Conservation (phyloP, 2,113 vertebrate species). For the Carassius auratus region DNA sequence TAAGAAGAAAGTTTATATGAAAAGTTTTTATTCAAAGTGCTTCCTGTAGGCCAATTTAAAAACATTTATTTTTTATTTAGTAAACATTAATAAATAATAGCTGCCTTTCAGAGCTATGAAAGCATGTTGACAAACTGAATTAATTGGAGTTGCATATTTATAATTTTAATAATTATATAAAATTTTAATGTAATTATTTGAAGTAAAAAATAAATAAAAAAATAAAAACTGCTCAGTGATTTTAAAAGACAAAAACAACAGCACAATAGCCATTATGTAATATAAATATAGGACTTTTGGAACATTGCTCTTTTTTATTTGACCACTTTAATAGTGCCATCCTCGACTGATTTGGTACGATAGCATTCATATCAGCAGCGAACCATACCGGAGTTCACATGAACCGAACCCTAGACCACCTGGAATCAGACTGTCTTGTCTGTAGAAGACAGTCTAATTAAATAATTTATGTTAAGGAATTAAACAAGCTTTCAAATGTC, state of each 20-base stretch:
- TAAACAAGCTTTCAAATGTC: neutral
- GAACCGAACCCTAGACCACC: too few relatives aligned
- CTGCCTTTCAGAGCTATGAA: neutral
- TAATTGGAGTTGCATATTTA: constrained; percentile 3
- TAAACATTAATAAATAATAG: neutral
- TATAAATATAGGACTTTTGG: neutral
- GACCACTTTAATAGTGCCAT: neutral
- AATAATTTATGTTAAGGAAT: constrained; percentile 5
- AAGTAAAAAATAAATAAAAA: neutral
- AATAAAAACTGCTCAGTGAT: neutral
- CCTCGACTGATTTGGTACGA: too few relatives aligned
- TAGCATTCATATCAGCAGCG: too few relatives aligned
- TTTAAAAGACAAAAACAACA: neutral
- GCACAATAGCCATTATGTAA: neutral
- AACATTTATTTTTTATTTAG: neutral
- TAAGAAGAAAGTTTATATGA: neutral
- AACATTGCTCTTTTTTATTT: neutral
- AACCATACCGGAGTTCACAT: too few relatives aligned
- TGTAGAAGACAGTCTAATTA: neutral
- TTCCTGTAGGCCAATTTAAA: neutral
- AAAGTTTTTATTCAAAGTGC: neutral
- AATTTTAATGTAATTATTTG: neutral
- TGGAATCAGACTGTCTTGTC: neutral
- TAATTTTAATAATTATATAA: neutral
- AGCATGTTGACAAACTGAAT: neutral